Percentiles rank a stretch among this genome's conserved stretches.
Evolutionary conservation across 2,113 vertebrate genomes (phyloP).

Genomic region (Psilopsiagon aymara): DNA sequence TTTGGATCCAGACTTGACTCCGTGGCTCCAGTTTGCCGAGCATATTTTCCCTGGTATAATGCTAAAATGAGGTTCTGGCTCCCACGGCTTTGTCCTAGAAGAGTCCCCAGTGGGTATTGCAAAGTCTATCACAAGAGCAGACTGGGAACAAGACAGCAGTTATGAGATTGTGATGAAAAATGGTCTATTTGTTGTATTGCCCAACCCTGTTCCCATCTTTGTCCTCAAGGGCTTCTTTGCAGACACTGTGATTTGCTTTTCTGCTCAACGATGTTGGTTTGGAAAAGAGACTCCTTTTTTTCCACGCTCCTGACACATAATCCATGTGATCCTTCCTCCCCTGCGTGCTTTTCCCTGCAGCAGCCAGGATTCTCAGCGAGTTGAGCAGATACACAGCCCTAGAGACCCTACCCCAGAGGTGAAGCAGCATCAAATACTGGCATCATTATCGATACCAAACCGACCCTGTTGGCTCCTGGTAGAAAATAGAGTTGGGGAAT

Average conservation of each 20-base stretch:
- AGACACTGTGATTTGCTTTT: constrained; percentile 1
- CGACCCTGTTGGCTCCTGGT: background rate
- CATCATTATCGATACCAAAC: background rate
- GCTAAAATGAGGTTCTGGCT: background rate
- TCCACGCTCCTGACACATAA: background rate
- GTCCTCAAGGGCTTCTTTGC: constrained; percentile 34
- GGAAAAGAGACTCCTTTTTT: background rate
- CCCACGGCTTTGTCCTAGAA: background rate
- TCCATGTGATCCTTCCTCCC: background rate
- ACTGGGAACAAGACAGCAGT: constrained; percentile 1
- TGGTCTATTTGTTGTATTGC: background rate
- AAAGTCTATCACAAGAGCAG: background rate
- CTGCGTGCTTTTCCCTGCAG: background rate
- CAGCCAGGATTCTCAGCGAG: background rate
- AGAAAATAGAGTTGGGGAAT: background rate
- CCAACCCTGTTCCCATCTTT: constrained; percentile 34
- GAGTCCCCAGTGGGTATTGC: constrained; percentile 6
- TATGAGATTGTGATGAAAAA: constrained; percentile 65
- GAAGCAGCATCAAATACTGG: background rate
- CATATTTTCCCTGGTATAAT: background rate
- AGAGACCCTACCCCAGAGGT: background rate
- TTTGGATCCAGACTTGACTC: constrained; percentile 10
- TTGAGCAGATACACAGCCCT: background rate
- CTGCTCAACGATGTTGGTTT: background rate
- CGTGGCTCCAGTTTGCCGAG: constrained; percentile 38